These are phyloP conservation scores for Apistogramma diplotaenia DNA, from an alignment of 2,113 vertebrate species.

Conservation along the genomic window DNA sequence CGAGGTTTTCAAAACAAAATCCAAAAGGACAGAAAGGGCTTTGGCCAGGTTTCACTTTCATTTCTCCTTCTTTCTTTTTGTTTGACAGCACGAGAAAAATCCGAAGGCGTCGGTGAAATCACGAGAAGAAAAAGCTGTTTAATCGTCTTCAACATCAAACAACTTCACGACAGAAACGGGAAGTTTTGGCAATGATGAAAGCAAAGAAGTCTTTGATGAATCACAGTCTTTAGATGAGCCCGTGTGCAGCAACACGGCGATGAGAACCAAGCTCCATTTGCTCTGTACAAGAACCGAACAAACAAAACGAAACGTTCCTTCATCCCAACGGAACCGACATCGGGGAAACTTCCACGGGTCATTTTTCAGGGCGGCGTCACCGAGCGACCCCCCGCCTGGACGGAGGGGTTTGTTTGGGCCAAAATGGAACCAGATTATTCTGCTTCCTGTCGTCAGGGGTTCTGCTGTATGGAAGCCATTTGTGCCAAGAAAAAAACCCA, in stretches of 20 bases:
- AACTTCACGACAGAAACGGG: constrained; percentile 27
- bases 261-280: neutral
- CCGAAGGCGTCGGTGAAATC: constrained; percentile 58
- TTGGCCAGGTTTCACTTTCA: neutral
- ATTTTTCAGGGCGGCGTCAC: neutral
- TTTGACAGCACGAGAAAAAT: constrained; percentile 16
- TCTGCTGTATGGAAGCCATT: neutral
- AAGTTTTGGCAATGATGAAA: constrained; percentile 35
- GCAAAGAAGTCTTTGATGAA: neutral
- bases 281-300: constrained; percentile 7
- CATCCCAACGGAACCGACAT: neutral
- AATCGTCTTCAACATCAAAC: constrained; percentile 33
- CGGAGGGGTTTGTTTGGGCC: neutral
- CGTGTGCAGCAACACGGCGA: neutral
- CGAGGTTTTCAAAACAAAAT: constrained; percentile 2
- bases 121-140: constrained; percentile 17
- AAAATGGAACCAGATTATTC: neutral
- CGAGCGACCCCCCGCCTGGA: neutral
- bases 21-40: constrained; percentile 8
- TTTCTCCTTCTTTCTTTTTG: neutral
- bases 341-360: neutral
- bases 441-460: neutral
- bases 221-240: neutral
- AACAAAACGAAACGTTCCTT: neutral
- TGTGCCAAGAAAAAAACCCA: neutral